Percentiles rank a stretch among this genome's conserved stretches.
phyloP scores from a whole-genome alignment of 2,888 invertebrate species.

The Synanthedon vespiformis region DNA sequence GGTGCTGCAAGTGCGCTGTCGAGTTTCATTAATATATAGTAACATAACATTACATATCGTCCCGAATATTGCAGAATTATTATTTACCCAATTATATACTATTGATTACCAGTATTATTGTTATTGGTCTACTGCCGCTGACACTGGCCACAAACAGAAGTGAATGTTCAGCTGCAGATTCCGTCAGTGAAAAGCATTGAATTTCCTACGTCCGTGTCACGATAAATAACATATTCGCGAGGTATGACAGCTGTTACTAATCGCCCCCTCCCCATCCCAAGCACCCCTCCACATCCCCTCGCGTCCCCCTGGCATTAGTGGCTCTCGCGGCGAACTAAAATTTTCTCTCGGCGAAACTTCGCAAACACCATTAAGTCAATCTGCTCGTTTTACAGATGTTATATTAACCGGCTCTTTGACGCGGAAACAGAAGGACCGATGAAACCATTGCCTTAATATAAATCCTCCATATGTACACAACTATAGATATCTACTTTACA shows the following conservation, averaged over 20 bases:
- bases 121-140: no score
- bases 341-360: constrained; percentile 54
- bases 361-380: constrained; percentile 66
- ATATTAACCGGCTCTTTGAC: constrained; percentile 22
- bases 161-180: no score
- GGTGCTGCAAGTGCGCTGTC: no score
- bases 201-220: constrained; percentile 24
- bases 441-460: no score
- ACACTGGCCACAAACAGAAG: no score
- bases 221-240: constrained; percentile 53
- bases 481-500: no score
- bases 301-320: constrained; percentile 32
- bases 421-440: no score
- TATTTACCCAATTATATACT: no score
- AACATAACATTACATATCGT: no score
- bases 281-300: constrained; percentile 15
- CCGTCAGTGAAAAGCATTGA: neutral
- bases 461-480: neutral
- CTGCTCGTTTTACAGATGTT: constrained; percentile 62
- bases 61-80: no score
- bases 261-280: constrained; percentile 24
- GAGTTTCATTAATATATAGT: no score
- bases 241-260: constrained; percentile 64
- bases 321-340: constrained; percentile 50
- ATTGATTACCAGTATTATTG: no score